Conservation (phyloP, 2,113 vertebrate species). For the Epinephelus moara region DNA sequence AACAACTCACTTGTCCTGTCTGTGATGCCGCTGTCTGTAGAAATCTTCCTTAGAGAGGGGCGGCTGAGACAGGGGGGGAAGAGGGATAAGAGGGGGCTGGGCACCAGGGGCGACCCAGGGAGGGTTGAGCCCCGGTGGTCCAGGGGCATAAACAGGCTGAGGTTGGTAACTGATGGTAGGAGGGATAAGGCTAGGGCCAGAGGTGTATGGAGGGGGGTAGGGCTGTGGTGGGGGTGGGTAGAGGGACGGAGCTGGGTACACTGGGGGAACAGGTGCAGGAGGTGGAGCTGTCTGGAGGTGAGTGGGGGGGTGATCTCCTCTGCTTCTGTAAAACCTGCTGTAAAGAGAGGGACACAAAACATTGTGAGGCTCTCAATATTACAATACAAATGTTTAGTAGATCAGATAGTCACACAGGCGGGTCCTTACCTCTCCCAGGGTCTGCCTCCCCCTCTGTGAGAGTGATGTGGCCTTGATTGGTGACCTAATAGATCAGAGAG, state of each 20-base stretch:
- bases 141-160: constrained; percentile 89
- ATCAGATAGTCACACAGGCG: neutral
- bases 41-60: constrained; percentile 97
- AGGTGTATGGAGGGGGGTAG: constrained; percentile 70
- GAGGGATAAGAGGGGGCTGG: constrained; percentile 87
- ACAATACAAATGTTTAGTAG: neutral
- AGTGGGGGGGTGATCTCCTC: constrained; percentile 63
- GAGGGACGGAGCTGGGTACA: constrained; percentile 66
- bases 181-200: constrained; percentile 89
- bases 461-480: constrained; percentile 63
- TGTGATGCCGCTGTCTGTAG: constrained; percentile 94
- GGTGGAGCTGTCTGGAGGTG: constrained; percentile 59
- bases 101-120: constrained; percentile 91
- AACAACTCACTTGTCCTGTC: constrained; percentile 95
- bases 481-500: constrained; percentile 54
- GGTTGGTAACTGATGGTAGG: constrained; percentile 90
- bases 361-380: neutral
- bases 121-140: constrained; percentile 84
- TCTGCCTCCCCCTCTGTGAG: constrained; percentile 70
- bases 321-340: constrained; percentile 66
- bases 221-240: constrained; percentile 74
- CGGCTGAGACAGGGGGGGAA: constrained; percentile 87
- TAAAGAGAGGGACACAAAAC: neutral
- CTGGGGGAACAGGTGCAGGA: constrained; percentile 52
- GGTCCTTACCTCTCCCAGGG: constrained; percentile 75